Conservation (phyloP, 1,140 invertebrate genomes). For the Steinernema feltiae region DNA sequence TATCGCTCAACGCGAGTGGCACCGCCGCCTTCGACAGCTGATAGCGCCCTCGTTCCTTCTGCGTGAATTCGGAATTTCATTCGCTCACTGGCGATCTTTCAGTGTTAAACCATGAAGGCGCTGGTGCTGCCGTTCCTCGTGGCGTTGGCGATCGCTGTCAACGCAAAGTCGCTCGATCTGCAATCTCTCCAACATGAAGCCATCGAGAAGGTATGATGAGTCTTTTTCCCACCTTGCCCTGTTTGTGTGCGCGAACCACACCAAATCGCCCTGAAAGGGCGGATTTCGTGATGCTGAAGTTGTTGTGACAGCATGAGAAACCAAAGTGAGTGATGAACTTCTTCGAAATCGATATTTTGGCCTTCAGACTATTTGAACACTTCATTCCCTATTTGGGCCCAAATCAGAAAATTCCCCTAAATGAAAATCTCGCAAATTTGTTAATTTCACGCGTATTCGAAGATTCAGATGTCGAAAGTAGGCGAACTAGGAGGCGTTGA, state of each 20-base stretch:
- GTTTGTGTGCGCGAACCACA: neutral
- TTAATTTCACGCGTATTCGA: neutral
- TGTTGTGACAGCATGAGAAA: too few species aligned
- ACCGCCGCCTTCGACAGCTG: constrained; percentile 2
- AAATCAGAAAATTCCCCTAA: too few species aligned
- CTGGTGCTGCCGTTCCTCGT: neutral
- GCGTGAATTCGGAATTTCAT: too few species aligned
- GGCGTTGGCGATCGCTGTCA: neutral
- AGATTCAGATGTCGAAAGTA: neutral
- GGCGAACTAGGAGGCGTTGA: neutral
- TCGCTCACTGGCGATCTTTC: too few species aligned
- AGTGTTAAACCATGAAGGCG: neutral
- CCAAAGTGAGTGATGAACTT: too few species aligned
- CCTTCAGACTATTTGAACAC: too few species aligned
- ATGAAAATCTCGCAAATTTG: neutral
- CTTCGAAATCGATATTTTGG: too few species aligned
- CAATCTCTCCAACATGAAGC: neutral
- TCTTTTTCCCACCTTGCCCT: too few species aligned
- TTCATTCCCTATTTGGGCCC: too few species aligned
- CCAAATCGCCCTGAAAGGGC: too few species aligned
- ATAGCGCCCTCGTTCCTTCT: too few species aligned
- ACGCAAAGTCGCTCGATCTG: neutral
- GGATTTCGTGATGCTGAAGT: too few species aligned
- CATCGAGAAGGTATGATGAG: neutral
- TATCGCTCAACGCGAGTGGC: neutral